Base-by-base conservation (phyloP, 1,140 invertebrate species). In the Drosophila sp. region DNA sequence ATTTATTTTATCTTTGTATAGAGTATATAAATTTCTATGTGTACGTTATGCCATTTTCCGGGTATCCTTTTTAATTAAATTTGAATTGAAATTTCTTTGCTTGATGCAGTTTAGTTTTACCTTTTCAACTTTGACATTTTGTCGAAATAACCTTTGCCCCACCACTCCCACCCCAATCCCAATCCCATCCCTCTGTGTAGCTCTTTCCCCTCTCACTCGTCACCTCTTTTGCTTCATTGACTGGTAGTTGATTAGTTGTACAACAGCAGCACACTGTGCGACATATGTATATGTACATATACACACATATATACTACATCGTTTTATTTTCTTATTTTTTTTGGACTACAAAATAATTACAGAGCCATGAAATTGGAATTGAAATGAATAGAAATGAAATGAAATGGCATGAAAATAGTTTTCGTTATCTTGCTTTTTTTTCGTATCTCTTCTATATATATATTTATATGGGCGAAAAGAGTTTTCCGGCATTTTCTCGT, bases 341-440 rank as follows among this genome's bases (percentile, higher is more conserved):
- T 79, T 66, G 71, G 44, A 23, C 44, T 75, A 75, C 72, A 76
- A 79, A 83, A 83, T 83, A 83, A 83, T 83, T 83, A 83, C 80
- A 65, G 72, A 83, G 72, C 73, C 80, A 83, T 83, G 80, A 83
- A 83, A 83, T 83, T 83, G 80, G 83, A 83, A 83, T 83, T 83
- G 80, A 83, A 83, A 76, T 83, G 68, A 83, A 50, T 50, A 50
- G 44, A 50, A 50, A 50, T 50, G 44, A 50, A 50, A 83, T 82
- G 71, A 71, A 82, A 81, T 79, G 80, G 50, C 79, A 77, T 82
- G 75, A 27, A 79, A 80, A 82, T 79, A 67, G 70, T 50, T 50
- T 50, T 50, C 44, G 44, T 5, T 47, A 23, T 25, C 44, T 47
- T 27, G 2, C 56, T 70, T 50, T 55, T 29, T 23, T 40, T 66